Evolutionary conservation across 2,797 vertebrate species (phyloP), one percentile per base, ranked within the genome.

Genomic region (Poliocrania exsul): DNA sequence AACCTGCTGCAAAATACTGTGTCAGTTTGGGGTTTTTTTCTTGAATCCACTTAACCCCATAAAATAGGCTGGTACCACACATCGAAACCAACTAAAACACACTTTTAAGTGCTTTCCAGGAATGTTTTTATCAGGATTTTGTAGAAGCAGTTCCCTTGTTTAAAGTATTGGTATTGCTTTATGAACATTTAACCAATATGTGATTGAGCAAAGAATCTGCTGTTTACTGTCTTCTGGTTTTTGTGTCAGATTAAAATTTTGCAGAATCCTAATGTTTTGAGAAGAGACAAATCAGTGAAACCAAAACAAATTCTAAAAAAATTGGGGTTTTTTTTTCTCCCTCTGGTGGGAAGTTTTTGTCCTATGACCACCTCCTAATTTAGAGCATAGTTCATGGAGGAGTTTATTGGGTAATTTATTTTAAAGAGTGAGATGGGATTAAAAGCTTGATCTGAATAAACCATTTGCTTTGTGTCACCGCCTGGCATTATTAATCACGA

Each of bases 341-440:
- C 67, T 83, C 11, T 62, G 21, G 7, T 56, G 62, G 29, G 35
- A 90, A 47, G 21, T 64, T 86, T 88, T 92, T 84, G 56, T 90
- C 42, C 61, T 23, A 11, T 83, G 90, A 58, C 73, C 65, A 58
- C 26, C 67, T 95, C 25, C 9, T 25, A 42, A 69, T 60, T 60
- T 90, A 79, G 58, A 81, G 35, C 25, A 33, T 60, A 77, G 79
- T 56, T 94, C 28, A 29, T 84, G 88, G 49, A 73, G 92, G 53
- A 86, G n/a, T 81, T 90, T 96, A 79, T 91, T 46, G 90, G 70
- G 37, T 93, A 84, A 93, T 92, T 94, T 94, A 94, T 97, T 96
- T 81, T 77, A 89, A 72, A 81, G 79, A 60, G 60, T 1, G 1
- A 91, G 35, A 70, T 81, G 89, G 28, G 62, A 94, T 94, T 95